Evolutionary conservation across 1,140 invertebrate genomes (phyloP), one percentile per base, ranked within the genome.

Genomic region (Anastrepha obliqua): DNA sequence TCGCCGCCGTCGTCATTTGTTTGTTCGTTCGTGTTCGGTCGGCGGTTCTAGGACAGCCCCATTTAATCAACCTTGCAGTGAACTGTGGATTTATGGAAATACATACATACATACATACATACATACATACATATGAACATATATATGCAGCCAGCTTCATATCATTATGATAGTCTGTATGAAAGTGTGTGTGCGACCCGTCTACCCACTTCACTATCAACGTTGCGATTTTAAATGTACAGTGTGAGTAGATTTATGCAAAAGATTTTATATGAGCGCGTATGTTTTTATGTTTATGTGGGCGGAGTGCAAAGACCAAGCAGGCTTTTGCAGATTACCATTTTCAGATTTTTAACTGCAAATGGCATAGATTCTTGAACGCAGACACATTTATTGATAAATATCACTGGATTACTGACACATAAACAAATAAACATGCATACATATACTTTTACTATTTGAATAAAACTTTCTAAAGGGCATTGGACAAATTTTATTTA

Each of bases 1-100:
- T 81, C 20, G 47, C 20, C 55, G 47, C n/a, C n/a, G 42, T 74
- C 13, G 15, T 15, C 67, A 39, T 67, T 39, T 42, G 29, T 29
- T 7, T 67, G n/a, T 70, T 70, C n/a, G 74, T 58, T 20, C n/a
- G 17, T 81, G 44, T 55, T 81, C 17, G 0, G 9, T 55, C 29
- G 47, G 42, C 8, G 74, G 44, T 81, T 81, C 74, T 81, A 29
- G 74, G 74, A 55, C 74, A 81, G n/a, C 74, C 51, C 74, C 74
- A 81, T 55, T 81, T 81, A 81, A 55, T 81, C 74, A 81, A 81
- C 47, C 74, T 81, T 55, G 74, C 74, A 74, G 9, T 74, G 70
- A 74, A 74, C 13, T 74, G 70, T 51, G 70, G 70, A 74, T 74
- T 85, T 85, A 85, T 85, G 11, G 44, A 59, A 58, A 85, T 59